A percentile compares a stretch with the other conserved stretches of the same genome.
Conservation (phyloP, 2,797 vertebrate species). For the Petrocephalus schoutedeni region DNA sequence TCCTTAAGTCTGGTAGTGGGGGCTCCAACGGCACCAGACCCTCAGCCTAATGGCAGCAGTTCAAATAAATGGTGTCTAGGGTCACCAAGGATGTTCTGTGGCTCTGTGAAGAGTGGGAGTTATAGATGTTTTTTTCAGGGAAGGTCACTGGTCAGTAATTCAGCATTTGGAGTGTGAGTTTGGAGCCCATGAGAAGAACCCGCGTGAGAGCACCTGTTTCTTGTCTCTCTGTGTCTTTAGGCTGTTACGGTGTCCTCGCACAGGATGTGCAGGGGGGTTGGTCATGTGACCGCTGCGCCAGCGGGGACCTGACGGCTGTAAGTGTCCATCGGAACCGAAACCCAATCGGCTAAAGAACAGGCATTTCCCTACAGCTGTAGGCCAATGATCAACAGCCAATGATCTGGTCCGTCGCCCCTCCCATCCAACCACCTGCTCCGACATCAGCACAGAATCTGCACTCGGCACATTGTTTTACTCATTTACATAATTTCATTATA, state of each 20-base stretch:
- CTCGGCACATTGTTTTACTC: neutral
- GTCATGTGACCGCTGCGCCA: conserved; percentile 83
- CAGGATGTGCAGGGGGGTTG: conserved; percentile 72
- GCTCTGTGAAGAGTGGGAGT: neutral
- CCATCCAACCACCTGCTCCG: neutral
- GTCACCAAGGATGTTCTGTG: neutral
- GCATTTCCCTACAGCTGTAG: neutral
- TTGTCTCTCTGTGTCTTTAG: conserved; percentile 49
- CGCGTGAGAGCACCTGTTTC: neutral
- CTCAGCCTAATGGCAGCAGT: neutral
- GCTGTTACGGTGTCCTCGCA: conserved; percentile 86
- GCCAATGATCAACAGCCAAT: neutral
- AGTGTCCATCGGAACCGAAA: conserved; percentile 44
- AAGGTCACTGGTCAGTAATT: neutral
- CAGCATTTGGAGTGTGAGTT: neutral
- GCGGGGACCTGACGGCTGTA: conserved; percentile 82
- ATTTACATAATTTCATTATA: neutral
- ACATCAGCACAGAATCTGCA: neutral
- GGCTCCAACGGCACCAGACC: neutral
- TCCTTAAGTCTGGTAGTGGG: neutral
- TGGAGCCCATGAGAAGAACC: neutral
- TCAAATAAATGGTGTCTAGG: neutral
- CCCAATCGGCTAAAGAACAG: neutral
- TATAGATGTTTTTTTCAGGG: neutral
- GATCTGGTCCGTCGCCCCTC: neutral